These are phyloP conservation scores for Aulostomus chinensis DNA, from an alignment of 2,797 vertebrate genomes.

Conservation along the genomic window DNA sequence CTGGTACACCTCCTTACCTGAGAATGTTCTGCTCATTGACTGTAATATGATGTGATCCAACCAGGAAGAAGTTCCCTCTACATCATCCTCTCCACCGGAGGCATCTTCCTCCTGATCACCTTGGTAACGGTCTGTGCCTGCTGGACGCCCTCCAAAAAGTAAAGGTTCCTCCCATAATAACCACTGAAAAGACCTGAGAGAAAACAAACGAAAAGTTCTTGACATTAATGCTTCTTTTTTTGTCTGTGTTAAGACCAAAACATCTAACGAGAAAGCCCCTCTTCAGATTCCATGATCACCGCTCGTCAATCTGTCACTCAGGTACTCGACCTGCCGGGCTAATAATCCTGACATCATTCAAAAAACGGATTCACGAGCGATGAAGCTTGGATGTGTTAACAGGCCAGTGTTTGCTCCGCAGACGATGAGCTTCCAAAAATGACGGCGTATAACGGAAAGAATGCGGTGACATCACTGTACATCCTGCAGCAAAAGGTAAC, in stretches of 20 bases:
- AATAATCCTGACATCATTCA: no score
- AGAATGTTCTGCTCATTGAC: no score
- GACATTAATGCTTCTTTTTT: not conserved
- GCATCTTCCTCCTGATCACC: slow-evolving; percentile 95
- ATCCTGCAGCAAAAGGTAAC: slow-evolving; percentile 92
- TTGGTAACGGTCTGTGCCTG: slow-evolving; percentile 97
- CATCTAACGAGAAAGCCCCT: slow-evolving; percentile 41
- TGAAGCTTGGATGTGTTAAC: not conserved
- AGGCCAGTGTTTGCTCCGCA: slow-evolving; percentile 43
- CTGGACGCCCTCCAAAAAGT: slow-evolving; percentile 98
- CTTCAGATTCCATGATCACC: slow-evolving; percentile 34
- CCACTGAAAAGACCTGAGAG: not conserved
- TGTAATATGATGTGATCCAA: not conserved
- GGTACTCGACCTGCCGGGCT: no score
- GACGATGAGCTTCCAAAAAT: slow-evolving; percentile 78
- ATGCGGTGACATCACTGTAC: slow-evolving; percentile 87
- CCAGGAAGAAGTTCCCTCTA: slow-evolving; percentile 96
- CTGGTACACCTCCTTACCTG: no score
- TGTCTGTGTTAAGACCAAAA: slow-evolving; percentile 34
- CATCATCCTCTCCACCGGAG: slow-evolving; percentile 94
- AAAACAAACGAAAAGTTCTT: not conserved
- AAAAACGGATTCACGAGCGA: not conserved
- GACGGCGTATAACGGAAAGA: slow-evolving; percentile 82
- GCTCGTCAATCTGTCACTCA: slow-evolving; percentile 26
- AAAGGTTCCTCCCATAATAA: slow-evolving; percentile 36